phyloP scores from a whole-genome alignment of 2,113 vertebrate species.

The Brevimyrus niger region DNA sequence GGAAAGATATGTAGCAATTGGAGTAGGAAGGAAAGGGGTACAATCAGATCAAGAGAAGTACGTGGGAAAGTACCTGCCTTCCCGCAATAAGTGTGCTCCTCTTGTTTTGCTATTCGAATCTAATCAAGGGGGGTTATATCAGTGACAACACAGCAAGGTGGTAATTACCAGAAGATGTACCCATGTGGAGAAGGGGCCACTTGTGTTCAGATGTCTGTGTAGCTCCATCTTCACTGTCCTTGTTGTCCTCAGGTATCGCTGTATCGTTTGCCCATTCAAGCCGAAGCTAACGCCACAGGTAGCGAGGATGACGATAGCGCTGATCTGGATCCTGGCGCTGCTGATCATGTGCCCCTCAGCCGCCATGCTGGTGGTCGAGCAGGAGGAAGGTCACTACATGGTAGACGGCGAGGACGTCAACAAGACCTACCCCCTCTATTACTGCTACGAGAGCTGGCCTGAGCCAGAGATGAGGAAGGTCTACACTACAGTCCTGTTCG shows the following conservation, averaged over 20 bases:
- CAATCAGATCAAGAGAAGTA: background rate
- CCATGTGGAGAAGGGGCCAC: background rate
- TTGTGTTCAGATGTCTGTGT: background rate
- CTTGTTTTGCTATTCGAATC: background rate
- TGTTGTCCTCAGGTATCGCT: conserved; percentile 38
- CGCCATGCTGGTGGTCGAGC: conserved; percentile 41
- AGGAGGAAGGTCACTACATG: conserved; percentile 34
- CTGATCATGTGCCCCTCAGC: conserved; percentile 46
- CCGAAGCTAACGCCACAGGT: conserved; percentile 39
- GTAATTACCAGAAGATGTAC: background rate
- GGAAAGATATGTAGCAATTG: background rate
- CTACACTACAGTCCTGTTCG: conserved; percentile 47
- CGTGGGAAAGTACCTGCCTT: background rate
- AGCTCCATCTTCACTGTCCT: background rate
- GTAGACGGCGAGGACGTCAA: conserved; percentile 28
- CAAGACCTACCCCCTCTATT: conserved; percentile 38
- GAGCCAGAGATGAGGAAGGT: conserved; percentile 42
- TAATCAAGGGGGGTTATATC: background rate
- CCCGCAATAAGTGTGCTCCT: background rate
- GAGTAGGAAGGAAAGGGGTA: background rate
- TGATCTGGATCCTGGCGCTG: conserved; percentile 44
- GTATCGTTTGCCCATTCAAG: conserved; percentile 49
- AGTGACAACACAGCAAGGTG: background rate
- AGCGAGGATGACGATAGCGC: conserved; percentile 34
- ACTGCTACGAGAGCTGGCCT: conserved; percentile 51